Conservation (phyloP, 2,113 vertebrate species). For the Catharus bicknelli region DNA sequence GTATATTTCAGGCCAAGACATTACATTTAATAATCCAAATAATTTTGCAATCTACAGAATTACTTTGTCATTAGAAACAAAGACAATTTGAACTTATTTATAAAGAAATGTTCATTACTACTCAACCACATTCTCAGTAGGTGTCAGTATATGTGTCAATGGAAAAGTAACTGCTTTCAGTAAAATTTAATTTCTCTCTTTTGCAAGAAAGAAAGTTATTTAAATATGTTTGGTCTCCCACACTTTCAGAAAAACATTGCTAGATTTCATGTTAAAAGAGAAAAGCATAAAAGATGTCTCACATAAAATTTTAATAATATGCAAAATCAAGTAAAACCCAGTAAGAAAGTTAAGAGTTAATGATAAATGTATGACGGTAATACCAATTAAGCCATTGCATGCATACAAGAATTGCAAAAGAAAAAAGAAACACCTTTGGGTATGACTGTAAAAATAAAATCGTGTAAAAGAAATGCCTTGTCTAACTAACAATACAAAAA, state of each 20-base stretch:
- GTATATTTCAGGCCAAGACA: not conserved
- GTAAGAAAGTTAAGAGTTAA: not conserved
- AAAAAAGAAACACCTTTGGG: no score
- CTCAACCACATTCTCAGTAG: not conserved
- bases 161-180: not conserved
- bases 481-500: not conserved
- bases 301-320: not conserved
- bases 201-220: not conserved
- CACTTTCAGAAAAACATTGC: not conserved
- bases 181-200: not conserved
- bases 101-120: not conserved
- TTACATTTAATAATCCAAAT: not conserved
- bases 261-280: not conserved
- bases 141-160: not conserved
- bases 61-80: not conserved
- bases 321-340: not conserved
- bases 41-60: not conserved
- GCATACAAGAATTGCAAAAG: not conserved
- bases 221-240: not conserved
- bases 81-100: not conserved
- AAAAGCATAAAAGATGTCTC: not conserved
- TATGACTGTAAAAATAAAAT: not conserved
- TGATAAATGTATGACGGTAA: not conserved
- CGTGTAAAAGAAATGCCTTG: not conserved
- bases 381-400: not conserved